Evolutionary conservation across 2,888 invertebrate species (phyloP), one percentile per base, ranked within the genome.

Genomic region (Keiferia lycopersicella): DNA sequence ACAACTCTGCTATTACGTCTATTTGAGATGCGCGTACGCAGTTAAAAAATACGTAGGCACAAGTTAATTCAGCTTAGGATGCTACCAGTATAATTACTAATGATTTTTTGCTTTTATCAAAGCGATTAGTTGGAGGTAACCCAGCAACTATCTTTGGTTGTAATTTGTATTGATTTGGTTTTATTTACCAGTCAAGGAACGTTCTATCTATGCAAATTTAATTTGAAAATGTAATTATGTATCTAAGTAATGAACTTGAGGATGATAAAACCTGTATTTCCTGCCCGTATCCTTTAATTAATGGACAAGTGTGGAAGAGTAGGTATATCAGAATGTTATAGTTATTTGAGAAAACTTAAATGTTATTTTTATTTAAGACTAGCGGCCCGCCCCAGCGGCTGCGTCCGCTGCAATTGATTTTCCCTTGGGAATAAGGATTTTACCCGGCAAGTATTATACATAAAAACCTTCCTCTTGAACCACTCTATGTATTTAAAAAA

Each of bases 41-140:
- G 26, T 45, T n/a, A 16, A 45, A 45, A 45, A 16, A 45, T n/a
- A 6, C 4, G n/a, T 2, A 45, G n/a, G 16, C 45, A 45, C 45
- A 45, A 45, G 45, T 16, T 45, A 16, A 45, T 45, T n/a, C 34
- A 34, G 16, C 45, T 45, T 45, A 45, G 45, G 45, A 34, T 34
- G 34, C 45, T 45, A 45, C 45, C 45, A 45, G n/a, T 45, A 8
- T 45, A 45, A 45, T 45, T 45, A 16, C n/a, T n/a, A 45, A 16
- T 45, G 4, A 4, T 45, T 45, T 45, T 45, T 45, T 45, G 10
- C 45, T 45, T 45, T 45, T 45, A n/a, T 45, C n/a, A 16, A n/a
- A 45, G 45, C 45, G 45, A 45, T 45, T 45, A 45, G 16, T 45
- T 16, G 45, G 45, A 45, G 45, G 45, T 16, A 16, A 16, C 45